A percentile compares a stretch with the other conserved stretches of the same genome.
phyloP scores from a whole-genome alignment of 2,113 vertebrate species.

The Dicaeum eximium region DNA sequence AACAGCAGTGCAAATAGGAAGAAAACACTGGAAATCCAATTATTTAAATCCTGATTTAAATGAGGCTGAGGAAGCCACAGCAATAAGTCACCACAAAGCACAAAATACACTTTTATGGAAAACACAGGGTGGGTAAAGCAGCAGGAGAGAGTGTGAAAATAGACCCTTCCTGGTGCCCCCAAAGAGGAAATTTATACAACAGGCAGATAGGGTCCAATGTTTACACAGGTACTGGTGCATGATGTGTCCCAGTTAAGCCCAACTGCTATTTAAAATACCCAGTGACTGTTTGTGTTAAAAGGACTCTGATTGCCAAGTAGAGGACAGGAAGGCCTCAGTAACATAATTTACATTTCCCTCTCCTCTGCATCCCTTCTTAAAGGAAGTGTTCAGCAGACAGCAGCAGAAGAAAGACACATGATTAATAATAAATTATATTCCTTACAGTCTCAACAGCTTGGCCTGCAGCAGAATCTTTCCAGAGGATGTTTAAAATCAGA shows the following conservation, averaged over 20 bases:
- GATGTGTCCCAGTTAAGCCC: not conserved
- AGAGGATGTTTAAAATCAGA: not conserved
- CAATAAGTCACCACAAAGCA: not conserved
- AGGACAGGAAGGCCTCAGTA: not conserved
- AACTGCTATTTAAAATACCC: not conserved
- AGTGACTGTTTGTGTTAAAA: not conserved
- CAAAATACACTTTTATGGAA: not conserved
- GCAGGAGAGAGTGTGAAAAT: not conserved
- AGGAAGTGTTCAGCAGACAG: not conserved
- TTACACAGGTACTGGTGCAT: not conserved
- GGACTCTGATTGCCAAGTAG: not conserved
- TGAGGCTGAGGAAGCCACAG: not conserved
- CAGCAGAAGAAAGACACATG: not conserved
- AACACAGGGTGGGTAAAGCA: not conserved
- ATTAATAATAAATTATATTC: not conserved
- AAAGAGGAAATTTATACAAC: not conserved
- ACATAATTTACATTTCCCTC: not conserved
- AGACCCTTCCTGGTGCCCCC: not conserved
- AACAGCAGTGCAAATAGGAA: not conserved
- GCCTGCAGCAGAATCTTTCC: not conserved
- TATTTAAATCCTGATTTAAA: slow-evolving; percentile 8
- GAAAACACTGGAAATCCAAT: not conserved
- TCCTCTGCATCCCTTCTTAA: not conserved
- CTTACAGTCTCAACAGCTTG: not conserved
- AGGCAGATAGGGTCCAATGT: not conserved